Evolutionary conservation across 2,113 vertebrate species (phyloP).

Genomic region (Argyrosomus japonicus): DNA sequence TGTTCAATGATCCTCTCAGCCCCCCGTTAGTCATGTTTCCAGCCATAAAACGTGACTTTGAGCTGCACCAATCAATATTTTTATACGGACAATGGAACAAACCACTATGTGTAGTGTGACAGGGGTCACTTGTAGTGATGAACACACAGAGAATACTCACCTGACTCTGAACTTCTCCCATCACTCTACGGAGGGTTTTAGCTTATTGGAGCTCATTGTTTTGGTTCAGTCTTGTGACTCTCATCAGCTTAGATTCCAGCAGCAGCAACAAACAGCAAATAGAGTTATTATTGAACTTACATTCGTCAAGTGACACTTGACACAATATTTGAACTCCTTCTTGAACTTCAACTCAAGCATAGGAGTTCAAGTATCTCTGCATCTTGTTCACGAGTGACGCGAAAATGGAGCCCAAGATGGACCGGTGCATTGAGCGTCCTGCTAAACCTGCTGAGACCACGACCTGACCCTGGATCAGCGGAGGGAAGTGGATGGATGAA

Average conservation of each 20-base stretch:
- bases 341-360: too few relatives aligned
- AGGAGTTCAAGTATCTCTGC: too few relatives aligned
- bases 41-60: background rate
- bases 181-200: background rate
- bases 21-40: slow-evolving; percentile 20
- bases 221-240: background rate
- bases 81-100: background rate
- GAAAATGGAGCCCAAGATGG: too few relatives aligned
- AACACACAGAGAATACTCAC: background rate
- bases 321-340: too few relatives aligned
- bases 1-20: slow-evolving; percentile 26
- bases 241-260: background rate
- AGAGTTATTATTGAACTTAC: too few relatives aligned
- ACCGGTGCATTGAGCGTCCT: background rate
- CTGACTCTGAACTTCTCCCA: background rate
- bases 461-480: too few relatives aligned
- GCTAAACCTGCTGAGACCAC: background rate
- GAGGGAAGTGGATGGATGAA: too few relatives aligned
- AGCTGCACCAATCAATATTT: slow-evolving; percentile 11
- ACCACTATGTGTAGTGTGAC: background rate
- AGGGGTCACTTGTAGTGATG: background rate
- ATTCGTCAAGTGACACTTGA: too few relatives aligned
- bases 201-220: background rate
- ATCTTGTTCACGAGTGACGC: too few relatives aligned
- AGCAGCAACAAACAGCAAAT: too few relatives aligned